These are phyloP conservation scores for Meriones unguiculatus DNA, from an alignment of 2,113 vertebrate species.

Conservation along the genomic window DNA sequence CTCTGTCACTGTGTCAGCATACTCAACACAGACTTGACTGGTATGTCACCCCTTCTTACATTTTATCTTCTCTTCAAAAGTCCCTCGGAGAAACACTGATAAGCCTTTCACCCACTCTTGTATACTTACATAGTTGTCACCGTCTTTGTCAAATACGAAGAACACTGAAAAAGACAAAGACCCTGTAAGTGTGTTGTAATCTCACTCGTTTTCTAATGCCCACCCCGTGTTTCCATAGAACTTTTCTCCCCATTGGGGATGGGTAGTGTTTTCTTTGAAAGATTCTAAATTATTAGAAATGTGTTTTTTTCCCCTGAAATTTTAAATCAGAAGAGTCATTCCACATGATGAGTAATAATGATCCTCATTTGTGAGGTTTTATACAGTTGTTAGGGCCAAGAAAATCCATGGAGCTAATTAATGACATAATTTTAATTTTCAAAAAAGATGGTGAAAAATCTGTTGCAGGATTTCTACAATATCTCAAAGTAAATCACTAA, in stretches of 20 bases:
- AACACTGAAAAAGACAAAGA: constrained; percentile 89
- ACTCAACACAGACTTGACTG: background rate
- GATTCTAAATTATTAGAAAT: background rate
- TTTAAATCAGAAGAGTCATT: background rate
- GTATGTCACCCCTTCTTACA: constrained; percentile 86
- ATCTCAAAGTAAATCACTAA: constrained; percentile 36
- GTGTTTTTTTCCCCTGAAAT: background rate
- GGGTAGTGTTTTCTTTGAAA: background rate
- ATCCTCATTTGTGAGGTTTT: constrained; percentile 6
- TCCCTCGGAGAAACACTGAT: constrained; percentile 93
- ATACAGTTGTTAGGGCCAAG: background rate
- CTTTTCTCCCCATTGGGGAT: background rate
- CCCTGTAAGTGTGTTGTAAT: background rate
- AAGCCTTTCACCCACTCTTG: constrained; percentile 95
- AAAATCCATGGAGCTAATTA: background rate
- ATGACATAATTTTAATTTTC: constrained; percentile 16
- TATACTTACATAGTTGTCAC: constrained; percentile 86
- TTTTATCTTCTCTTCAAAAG: constrained; percentile 94
- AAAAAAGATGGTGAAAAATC: background rate
- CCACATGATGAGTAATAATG: background rate
- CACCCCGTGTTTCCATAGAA: background rate
- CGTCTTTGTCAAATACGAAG: constrained; percentile 93
- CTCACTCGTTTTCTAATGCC: constrained; percentile 44
- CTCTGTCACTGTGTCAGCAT: background rate
- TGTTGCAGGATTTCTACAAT: constrained; percentile 9